Percentiles rank a stretch among this genome's conserved stretches.
Conservation (phyloP, 2,797 vertebrate species). For the Anas capensis region DNA sequence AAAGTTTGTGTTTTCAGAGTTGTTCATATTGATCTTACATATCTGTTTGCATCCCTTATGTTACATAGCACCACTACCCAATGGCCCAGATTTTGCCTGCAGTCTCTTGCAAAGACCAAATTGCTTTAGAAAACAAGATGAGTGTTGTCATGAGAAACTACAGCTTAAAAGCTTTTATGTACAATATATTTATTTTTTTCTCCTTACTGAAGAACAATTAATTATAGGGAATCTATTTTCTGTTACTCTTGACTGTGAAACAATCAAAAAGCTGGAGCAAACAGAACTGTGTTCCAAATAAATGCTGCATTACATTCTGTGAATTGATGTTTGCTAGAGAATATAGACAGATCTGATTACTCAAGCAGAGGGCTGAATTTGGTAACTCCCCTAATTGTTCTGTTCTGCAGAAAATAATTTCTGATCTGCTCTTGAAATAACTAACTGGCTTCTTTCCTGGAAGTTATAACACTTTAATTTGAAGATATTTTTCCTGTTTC, state of each 20-base stretch:
- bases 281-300: background rate
- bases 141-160: background rate
- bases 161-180: background rate
- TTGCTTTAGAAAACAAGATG: background rate
- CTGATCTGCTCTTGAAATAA: background rate
- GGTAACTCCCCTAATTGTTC: background rate
- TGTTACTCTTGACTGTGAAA: background rate
- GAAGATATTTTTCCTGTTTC: background rate
- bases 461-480: background rate
- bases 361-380: background rate
- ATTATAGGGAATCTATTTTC: background rate
- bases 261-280: background rate
- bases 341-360: background rate
- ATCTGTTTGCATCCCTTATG: background rate
- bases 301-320: background rate
- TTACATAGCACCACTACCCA: background rate
- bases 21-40: background rate
- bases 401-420: background rate
- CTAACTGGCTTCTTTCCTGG: background rate
- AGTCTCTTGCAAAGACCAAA: background rate
- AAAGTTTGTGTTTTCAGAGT: background rate
- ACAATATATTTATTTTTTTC: background rate
- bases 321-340: background rate
- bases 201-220: background rate
- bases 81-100: background rate